These are phyloP conservation scores for Spinus pinus DNA, from an alignment of 2,797 vertebrate genomes.

Conservation along the genomic window DNA sequence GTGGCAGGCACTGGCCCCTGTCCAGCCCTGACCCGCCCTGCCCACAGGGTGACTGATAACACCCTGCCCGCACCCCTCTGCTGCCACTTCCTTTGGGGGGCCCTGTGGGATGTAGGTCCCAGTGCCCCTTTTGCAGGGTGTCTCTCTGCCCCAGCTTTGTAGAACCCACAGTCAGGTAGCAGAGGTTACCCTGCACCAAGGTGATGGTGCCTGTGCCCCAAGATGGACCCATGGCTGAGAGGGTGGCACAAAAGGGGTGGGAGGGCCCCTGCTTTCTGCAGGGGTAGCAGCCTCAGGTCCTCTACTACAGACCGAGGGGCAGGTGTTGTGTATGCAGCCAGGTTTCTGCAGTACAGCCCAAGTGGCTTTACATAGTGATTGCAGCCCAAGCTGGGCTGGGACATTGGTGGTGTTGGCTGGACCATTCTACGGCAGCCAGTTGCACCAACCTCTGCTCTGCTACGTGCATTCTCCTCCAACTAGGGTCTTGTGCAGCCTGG, in stretches of 20 bases:
- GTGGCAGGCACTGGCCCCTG: background rate
- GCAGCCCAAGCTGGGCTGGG: background rate
- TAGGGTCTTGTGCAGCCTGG: rapidly evolving
- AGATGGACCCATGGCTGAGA: rapidly evolving
- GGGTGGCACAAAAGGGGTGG: background rate
- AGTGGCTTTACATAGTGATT: background rate
- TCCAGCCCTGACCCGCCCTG: background rate
- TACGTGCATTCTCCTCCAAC: rapidly evolving
- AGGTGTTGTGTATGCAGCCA: background rate
- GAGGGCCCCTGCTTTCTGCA: background rate
- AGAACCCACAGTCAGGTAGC: background rate
- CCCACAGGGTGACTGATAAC: background rate
- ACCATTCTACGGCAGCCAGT: background rate
- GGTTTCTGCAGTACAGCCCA: background rate
- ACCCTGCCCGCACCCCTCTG: background rate
- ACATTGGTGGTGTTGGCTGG: rapidly evolving
- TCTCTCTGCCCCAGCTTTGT: background rate
- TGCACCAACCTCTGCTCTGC: background rate
- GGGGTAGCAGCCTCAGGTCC: background rate
- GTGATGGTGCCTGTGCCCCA: rapidly evolving
- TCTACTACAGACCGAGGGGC: background rate
- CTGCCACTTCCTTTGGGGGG: background rate
- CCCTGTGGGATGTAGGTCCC: background rate
- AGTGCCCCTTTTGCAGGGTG: background rate
- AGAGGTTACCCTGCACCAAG: background rate